phyloP scores from a whole-genome alignment of 2,797 vertebrate species.

The Ceryle rudis region DNA sequence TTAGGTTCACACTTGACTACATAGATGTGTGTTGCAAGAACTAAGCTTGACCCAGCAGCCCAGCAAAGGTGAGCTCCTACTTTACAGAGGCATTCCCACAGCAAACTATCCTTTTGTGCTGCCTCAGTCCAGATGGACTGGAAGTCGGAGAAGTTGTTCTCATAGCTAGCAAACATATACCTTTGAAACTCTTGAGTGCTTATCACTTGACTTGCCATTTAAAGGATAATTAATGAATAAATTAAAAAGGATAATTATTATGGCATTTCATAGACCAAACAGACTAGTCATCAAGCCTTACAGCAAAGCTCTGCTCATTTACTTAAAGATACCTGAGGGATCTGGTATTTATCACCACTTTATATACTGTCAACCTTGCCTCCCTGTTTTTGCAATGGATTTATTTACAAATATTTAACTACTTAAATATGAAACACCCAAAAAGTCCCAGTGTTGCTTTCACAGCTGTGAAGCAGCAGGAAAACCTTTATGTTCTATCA shows the following conservation, averaged over 20 bases:
- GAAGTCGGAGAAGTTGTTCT: constrained; percentile 14
- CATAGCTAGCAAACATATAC: constrained; percentile 45
- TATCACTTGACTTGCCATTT: constrained; percentile 71
- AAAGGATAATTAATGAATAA: constrained; percentile 80
- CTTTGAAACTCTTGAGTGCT: constrained; percentile 69
- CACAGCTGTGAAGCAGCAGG: constrained; percentile 16
- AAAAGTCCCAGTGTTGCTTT: constrained; percentile 9
- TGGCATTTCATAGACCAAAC: constrained; percentile 74
- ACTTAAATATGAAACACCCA: constrained; percentile 50
- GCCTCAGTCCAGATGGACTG: neutral
- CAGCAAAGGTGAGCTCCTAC: neutral
- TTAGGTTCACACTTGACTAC: neutral
- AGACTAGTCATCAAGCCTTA: constrained; percentile 77
- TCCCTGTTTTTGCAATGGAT: constrained; percentile 62
- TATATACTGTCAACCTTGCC: constrained; percentile 58
- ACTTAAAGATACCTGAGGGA: constrained; percentile 77
- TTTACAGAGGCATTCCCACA: neutral
- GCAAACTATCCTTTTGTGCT: neutral
- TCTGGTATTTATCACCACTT: constrained; percentile 77
- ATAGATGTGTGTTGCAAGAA: neutral
- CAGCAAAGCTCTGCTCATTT: constrained; percentile 73
- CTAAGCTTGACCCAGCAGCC: neutral
- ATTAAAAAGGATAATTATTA: constrained; percentile 79
- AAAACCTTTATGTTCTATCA: constrained; percentile 26
- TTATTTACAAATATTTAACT: constrained; percentile 67